A percentile compares a stretch with the other conserved stretches of the same genome.
Evolutionary conservation across 1,140 invertebrate genomes (phyloP).

Genomic region (Lepidurus apus): DNA sequence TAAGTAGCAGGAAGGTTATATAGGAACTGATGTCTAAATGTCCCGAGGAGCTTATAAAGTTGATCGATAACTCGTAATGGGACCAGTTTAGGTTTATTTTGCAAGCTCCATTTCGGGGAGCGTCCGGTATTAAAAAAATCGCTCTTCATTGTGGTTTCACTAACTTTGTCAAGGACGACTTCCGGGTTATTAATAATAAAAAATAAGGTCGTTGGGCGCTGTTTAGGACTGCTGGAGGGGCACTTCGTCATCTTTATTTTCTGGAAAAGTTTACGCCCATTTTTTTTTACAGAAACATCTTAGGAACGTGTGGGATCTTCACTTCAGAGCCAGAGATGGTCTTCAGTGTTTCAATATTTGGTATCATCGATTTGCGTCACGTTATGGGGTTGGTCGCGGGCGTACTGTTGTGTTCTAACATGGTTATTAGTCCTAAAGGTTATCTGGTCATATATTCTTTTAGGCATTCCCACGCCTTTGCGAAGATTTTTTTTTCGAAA

Average conservation of each 20-base stretch:
- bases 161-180: background rate
- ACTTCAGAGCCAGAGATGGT: background rate
- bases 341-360: background rate
- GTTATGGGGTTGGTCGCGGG: background rate
- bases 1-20: background rate
- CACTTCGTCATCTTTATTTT: background rate
- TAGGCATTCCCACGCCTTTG: background rate
- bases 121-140: background rate
- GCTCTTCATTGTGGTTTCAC: background rate
- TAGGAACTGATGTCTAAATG: background rate
- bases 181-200: background rate
- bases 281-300: background rate
- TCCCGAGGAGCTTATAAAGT: background rate
- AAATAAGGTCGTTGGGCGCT: background rate
- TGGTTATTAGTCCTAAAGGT: background rate
- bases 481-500: background rate
- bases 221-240: background rate
- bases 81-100: background rate
- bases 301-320: background rate
- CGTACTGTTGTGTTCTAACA: background rate
- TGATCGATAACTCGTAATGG: slow-evolving; percentile 5
- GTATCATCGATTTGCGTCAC: background rate
- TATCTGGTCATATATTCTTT: background rate
- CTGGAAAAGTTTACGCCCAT: background rate
- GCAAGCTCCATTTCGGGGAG: background rate